Conservation (phyloP, 1,140 invertebrate genomes). For the Paracyclopina nana region DNA sequence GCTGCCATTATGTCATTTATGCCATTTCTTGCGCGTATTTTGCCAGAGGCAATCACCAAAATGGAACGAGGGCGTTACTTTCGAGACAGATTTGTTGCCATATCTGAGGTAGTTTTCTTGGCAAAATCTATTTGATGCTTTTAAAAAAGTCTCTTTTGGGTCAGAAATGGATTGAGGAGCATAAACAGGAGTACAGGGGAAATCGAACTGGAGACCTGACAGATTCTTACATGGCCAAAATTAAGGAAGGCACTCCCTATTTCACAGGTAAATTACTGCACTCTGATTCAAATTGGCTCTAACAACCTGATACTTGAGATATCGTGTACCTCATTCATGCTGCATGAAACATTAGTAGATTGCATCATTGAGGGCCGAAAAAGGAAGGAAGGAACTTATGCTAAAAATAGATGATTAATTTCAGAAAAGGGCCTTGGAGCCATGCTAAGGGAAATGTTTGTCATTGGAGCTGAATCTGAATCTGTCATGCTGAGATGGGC, state of each 20-base stretch:
- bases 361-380: not conserved
- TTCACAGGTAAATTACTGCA: slow-evolving; percentile 4
- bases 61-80: slow-evolving; percentile 11
- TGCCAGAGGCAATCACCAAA: slow-evolving; percentile 7
- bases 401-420: not conserved
- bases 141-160: not conserved
- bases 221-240: slow-evolving; percentile 9
- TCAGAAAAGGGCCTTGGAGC: slow-evolving; percentile 4
- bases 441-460: slow-evolving; percentile 12
- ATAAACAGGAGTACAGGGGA: slow-evolving; percentile 7
- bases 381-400: not conserved
- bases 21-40: slow-evolving; percentile 1
- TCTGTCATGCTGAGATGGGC: slow-evolving; percentile 10
- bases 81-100: slow-evolving; percentile 4
- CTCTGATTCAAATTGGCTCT: too few species aligned
- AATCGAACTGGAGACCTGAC: slow-evolving; percentile 2
- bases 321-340: too few species aligned
- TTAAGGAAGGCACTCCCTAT: not conserved
- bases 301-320: too few species aligned
- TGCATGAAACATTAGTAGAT: too few species aligned
- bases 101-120: not conserved
- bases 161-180: slow-evolving; percentile 12
- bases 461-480: slow-evolving; percentile 8
- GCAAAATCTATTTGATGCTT: not conserved
- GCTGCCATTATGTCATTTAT: slow-evolving; percentile 13